A percentile compares a stretch with the other conserved stretches of the same genome.
Evolutionary conservation across 2,113 vertebrate genomes (phyloP).

Genomic region (Coregonus clupeaformis): DNA sequence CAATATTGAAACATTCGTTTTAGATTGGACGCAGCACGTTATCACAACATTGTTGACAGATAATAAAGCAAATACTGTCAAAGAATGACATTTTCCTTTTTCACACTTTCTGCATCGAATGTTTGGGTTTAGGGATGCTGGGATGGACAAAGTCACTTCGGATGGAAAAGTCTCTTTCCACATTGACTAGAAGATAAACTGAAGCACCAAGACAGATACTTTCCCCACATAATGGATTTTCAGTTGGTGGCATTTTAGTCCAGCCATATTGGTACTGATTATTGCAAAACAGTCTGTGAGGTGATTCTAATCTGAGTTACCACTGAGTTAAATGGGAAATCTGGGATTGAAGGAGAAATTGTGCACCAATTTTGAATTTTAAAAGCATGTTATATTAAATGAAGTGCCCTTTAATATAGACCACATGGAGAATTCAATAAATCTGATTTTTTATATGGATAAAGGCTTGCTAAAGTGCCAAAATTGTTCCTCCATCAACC

Average conservation of each 20-base stretch:
- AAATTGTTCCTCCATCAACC: too few relatives aligned
- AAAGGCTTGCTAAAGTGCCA: too few relatives aligned
- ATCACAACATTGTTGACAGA: conserved; percentile 47
- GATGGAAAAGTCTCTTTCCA: conserved; percentile 35
- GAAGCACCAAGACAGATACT: background rate
- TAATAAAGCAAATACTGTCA: conserved; percentile 46
- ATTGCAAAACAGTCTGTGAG: too few relatives aligned
- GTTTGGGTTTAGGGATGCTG: conserved; percentile 26
- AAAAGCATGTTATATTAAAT: too few relatives aligned
- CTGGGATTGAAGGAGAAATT: too few relatives aligned
- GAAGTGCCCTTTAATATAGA: too few relatives aligned
- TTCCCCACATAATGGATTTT: background rate
- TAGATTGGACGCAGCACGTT: conserved; percentile 45
- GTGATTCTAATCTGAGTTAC: too few relatives aligned
- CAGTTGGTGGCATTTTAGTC: background rate
- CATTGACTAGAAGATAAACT: conserved; percentile 12
- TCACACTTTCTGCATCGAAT: conserved; percentile 27
- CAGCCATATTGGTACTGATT: too few relatives aligned
- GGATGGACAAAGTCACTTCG: conserved; percentile 45
- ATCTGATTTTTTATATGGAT: too few relatives aligned
- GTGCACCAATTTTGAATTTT: too few relatives aligned
- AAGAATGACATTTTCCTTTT: conserved; percentile 61
- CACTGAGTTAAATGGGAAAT: too few relatives aligned
- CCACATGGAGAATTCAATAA: too few relatives aligned
- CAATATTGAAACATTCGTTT: conserved; percentile 58